Conservation (phyloP, 2,113 vertebrate species). For the Sceloporus tristichus region DNA sequence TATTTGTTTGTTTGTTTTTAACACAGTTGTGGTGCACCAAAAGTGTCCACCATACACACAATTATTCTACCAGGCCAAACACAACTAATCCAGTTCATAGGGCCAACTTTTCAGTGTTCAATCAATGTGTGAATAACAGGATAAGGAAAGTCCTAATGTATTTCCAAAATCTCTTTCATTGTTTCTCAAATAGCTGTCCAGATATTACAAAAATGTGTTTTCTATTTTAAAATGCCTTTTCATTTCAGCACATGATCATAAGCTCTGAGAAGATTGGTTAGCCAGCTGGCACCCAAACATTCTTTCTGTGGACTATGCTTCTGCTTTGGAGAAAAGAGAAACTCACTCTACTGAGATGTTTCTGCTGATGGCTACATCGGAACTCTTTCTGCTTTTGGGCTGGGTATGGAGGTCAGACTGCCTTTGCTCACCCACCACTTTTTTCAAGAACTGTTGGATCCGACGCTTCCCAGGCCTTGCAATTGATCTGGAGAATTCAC, state of each 20-base stretch:
- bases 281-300: not conserved
- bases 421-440: slow-evolving; percentile 85
- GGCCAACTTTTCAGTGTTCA: slow-evolving; percentile 9
- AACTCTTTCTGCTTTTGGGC: slow-evolving; percentile 75
- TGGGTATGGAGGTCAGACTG: slow-evolving; percentile 65
- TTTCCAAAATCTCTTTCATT: not conserved
- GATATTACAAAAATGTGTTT: slow-evolving; percentile 8
- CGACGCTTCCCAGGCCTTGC: slow-evolving; percentile 87
- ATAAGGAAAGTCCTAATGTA: not conserved
- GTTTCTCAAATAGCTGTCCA: not conserved
- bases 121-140: not conserved
- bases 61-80: not conserved
- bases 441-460: slow-evolving; percentile 95
- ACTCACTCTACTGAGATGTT: slow-evolving; percentile 75
- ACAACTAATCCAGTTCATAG: not conserved
- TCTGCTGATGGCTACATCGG: slow-evolving; percentile 58
- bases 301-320: not conserved
- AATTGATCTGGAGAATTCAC: slow-evolving; percentile 85
- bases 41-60: slow-evolving; percentile 17
- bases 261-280: not conserved
- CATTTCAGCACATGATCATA: slow-evolving; percentile 27
- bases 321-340: not conserved
- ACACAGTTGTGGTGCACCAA: not conserved
- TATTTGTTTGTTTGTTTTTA: slow-evolving; percentile 1
- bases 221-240: slow-evolving; percentile 16